Evolutionary conservation across 2,888 invertebrate genomes (phyloP).

Genomic region (Marronus borbonicus): DNA sequence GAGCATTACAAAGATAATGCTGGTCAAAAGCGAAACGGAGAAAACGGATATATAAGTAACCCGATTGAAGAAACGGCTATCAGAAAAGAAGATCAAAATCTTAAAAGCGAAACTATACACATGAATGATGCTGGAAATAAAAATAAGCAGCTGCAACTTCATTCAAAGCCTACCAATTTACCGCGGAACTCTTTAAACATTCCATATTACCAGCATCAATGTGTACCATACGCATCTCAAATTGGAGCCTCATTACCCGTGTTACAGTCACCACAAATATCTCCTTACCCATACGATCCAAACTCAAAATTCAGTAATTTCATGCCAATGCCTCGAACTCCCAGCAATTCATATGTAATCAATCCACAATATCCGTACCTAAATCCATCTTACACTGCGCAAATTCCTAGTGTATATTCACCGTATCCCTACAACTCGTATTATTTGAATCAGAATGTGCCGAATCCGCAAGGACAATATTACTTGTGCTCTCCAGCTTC

Average conservation of each 20-base stretch:
- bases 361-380: slow-evolving; percentile 55
- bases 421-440: slow-evolving; percentile 20
- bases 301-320: slow-evolving; percentile 53
- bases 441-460: slow-evolving; percentile 47
- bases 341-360: slow-evolving; percentile 53
- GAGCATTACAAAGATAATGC: too few relatives aligned
- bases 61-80: background rate
- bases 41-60: background rate
- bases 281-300: slow-evolving; percentile 53
- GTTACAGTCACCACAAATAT: slow-evolving; percentile 56
- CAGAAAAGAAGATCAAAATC: background rate
- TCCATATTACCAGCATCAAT: slow-evolving; percentile 40
- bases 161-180: background rate
- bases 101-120: background rate
- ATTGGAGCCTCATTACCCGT: slow-evolving; percentile 59
- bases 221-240: slow-evolving; percentile 58
- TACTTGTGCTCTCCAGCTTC: slow-evolving; percentile 67
- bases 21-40: background rate
- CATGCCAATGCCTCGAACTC: slow-evolving; percentile 52
- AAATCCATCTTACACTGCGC: slow-evolving; percentile 43
- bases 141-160: background rate
- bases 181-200: slow-evolving; percentile 1
- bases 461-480: slow-evolving; percentile 63
- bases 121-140: background rate
- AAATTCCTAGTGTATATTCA: slow-evolving; percentile 23